Base-by-base conservation (phyloP, 1,140 invertebrate genomes). In the Brevipalpus yothersi region DNA sequence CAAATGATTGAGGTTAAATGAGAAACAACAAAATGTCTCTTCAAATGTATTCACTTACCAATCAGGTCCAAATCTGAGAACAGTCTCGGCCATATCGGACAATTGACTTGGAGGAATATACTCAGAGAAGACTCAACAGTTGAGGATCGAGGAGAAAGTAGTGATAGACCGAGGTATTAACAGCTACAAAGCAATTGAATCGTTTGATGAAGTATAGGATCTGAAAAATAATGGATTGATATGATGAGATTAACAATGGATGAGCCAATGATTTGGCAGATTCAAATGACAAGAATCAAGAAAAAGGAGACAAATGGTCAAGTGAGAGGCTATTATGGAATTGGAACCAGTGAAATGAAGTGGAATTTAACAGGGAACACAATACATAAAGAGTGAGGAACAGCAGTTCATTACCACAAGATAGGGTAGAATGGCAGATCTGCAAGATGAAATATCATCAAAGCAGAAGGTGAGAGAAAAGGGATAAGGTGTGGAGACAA, bases 11-110 rank as follows among this genome's bases (percentile, higher is more conserved):
- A 56, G n/a, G 43, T 58, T 49, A 19, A 21, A 41, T 41, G 17
- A 47, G 17, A 58, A 49, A 23, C 40, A 54, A 49, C 41, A 43
- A 13, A 21, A 41, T 58, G 15, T 47, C 55, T 17, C 43, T 21
- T 13, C 41, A 41, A 58, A 60, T 21, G n/a, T n/a, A 43, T 54
- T 13, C 23, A 61, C 60, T 65, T 64, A 69, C 74, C 74, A 75
- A 65, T 75, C 73, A 58, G 74, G 74, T 54, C 74, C 74, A 69
- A 75, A 75, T 62, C 75, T 75, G 64, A 75, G 65, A 54, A 72
- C 67, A 56, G 71, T 71, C 64, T 71, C 70, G 53, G 67, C 65
- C 63, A 66, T 67, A 19, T n/a, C 21, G 21, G n/a, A 19, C 12
- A 19, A 1, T 17, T 51, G n/a, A n/a, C n/a, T 19, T 17, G 12